Percentiles rank a stretch among this genome's conserved stretches.
phyloP scores from a whole-genome alignment of 2,888 invertebrate genomes.

The Heterodera filipjevi region DNA sequence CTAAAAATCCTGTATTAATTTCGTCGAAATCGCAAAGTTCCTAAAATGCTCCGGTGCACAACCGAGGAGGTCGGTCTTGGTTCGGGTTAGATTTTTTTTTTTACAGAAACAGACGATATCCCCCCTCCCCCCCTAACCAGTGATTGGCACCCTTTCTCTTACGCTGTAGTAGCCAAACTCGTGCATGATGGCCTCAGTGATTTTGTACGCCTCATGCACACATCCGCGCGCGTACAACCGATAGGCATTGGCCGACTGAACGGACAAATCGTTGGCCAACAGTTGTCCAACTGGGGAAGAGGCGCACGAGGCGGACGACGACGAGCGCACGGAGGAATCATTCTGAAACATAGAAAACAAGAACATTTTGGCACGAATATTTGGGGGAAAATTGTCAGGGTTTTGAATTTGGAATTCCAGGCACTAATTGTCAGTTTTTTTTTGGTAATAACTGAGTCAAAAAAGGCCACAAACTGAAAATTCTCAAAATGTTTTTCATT shows the following conservation, averaged over 20 bases:
- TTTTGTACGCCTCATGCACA: conserved; percentile 45
- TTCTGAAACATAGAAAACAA: conserved; percentile 14
- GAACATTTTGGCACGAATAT: neutral
- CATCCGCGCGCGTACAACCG: conserved; percentile 47
- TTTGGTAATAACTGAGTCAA: no score
- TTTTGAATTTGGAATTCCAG: no score
- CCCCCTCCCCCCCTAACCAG: no score
- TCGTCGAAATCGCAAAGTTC: no score
- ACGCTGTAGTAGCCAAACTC: conserved; percentile 49
- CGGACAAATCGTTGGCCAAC: conserved; percentile 38
- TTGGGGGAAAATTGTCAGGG: neutral
- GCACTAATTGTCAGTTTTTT: no score
- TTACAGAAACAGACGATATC: no score
- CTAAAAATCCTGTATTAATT: neutral
- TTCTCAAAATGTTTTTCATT: neutral
- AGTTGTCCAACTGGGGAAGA: conserved; percentile 4
- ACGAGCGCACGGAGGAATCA: conserved; percentile 7
- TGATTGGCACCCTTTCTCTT: no score
- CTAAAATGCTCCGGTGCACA: no score
- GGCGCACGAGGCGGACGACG: conserved; percentile 3
- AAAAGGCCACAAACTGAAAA: no score
- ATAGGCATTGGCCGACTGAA: conserved; percentile 45
- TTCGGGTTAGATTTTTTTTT: neutral
- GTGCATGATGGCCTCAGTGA: conserved; percentile 49
- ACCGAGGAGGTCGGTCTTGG: no score